A percentile compares a stretch with the other conserved stretches of the same genome.
Evolutionary conservation across 2,888 invertebrate species (phyloP).

Genomic region (Quadriops clusia): DNA sequence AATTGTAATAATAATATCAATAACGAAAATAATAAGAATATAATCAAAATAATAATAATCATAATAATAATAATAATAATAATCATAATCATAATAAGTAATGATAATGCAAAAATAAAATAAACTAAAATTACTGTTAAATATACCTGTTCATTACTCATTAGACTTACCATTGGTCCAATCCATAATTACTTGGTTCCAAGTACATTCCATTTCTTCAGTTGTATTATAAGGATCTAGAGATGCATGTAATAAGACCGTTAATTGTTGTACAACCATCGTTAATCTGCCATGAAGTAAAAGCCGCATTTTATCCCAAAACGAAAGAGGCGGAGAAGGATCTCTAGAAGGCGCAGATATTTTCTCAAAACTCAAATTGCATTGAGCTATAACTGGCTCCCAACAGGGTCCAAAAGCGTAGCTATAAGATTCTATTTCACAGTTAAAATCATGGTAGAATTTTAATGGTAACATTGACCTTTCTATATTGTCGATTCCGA

Average conservation of each 20-base stretch:
- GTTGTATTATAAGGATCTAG: conserved; percentile 97
- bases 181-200: conserved; percentile 86
- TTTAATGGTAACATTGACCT: conserved; percentile 90
- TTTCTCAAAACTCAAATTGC: conserved; percentile 78
- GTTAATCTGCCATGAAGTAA: conserved; percentile 88
- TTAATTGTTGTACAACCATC: conserved; percentile 75
- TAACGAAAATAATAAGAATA: conserved; percentile 3
- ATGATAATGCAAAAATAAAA: neutral
- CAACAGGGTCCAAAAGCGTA: conserved; percentile 98
- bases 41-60: conserved; percentile 3
- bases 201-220: conserved; percentile 96
- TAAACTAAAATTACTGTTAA: neutral
- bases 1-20: conserved; percentile 14
- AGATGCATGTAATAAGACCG: conserved; percentile 87
- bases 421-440: conserved; percentile 78
- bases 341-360: conserved; percentile 78
- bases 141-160: conserved; percentile 1
- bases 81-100: conserved; percentile 1
- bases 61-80: neutral
- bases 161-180: conserved; percentile 89
- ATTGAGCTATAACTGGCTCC: conserved; percentile 93
- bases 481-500: conserved; percentile 70
- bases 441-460: conserved; percentile 95
- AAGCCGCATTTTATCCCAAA: conserved; percentile 95
- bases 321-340: conserved; percentile 86